Evolutionary conservation across 1,140 invertebrate species (phyloP).

Genomic region (Rhagoletis pomonella): DNA sequence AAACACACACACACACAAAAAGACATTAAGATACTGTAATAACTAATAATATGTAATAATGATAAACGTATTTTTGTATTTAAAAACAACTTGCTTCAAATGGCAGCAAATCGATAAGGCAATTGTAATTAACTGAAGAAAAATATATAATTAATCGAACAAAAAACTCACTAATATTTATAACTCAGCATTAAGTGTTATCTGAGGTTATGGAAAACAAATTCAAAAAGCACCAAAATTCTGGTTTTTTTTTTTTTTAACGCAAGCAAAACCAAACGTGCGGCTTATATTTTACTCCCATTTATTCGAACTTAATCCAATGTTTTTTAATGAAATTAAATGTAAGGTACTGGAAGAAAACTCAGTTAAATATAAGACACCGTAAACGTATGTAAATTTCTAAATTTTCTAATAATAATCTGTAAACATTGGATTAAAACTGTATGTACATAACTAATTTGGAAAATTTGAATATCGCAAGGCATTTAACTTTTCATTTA

Average conservation of each 20-base stretch:
- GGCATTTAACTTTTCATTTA: too few species aligned
- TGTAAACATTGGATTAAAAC: too few species aligned
- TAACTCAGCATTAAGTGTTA: not conserved
- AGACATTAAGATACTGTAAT: not conserved
- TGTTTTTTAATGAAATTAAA: not conserved
- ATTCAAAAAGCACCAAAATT: too few species aligned
- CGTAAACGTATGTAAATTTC: not conserved
- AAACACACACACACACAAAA: not conserved
- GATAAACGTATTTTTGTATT: conserved; percentile 48
- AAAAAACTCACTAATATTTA: not conserved
- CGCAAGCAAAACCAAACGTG: not conserved
- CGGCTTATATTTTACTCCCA: not conserved
- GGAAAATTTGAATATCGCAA: too few species aligned
- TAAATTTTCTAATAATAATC: too few species aligned
- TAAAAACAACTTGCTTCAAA: not conserved
- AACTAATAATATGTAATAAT: not conserved
- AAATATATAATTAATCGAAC: too few species aligned
- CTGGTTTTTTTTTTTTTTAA: too few species aligned
- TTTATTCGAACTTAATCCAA: not conserved
- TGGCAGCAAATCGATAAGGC: not conserved
- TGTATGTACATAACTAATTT: too few species aligned
- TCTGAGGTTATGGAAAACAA: too few species aligned
- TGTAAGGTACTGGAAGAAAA: not conserved
- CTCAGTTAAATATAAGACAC: not conserved
- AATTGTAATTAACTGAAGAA: conserved; percentile 3